phyloP scores from a whole-genome alignment of 2,797 vertebrate species.

The Coccyzus lansbergi region DNA sequence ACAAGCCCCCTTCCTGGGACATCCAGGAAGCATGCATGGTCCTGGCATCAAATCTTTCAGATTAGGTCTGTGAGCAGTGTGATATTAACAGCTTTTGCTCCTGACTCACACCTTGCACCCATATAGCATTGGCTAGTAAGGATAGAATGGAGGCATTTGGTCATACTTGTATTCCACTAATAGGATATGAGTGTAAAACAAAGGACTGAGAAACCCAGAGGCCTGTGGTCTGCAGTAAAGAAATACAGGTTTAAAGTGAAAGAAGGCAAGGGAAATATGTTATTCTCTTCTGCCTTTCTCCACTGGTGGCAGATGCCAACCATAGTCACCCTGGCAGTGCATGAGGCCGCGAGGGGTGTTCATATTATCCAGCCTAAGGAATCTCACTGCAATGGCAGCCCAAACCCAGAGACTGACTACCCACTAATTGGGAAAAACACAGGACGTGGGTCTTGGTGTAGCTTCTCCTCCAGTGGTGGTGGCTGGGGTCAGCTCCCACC shows the following conservation, averaged over 20 bases:
- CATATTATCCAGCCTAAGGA: background rate
- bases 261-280: background rate
- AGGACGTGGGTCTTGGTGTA: accelerated
- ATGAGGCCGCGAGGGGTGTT: background rate
- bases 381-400: background rate
- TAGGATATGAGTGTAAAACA: background rate
- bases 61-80: background rate
- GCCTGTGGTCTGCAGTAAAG: background rate
- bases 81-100: background rate
- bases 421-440: background rate
- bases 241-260: background rate
- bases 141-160: background rate
- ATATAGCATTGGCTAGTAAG: background rate
- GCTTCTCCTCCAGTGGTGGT: background rate
- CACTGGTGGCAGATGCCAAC: accelerated
- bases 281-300: background rate
- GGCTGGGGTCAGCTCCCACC: background rate
- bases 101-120: background rate
- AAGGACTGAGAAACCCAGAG: background rate
- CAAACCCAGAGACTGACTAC: background rate
- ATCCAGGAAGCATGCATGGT: accelerated
- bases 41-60: background rate
- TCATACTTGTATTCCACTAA: background rate
- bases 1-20: background rate
- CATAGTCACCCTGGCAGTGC: accelerated